Conservation (phyloP, 2,113 vertebrate species). For the Hystrix brachyura region DNA sequence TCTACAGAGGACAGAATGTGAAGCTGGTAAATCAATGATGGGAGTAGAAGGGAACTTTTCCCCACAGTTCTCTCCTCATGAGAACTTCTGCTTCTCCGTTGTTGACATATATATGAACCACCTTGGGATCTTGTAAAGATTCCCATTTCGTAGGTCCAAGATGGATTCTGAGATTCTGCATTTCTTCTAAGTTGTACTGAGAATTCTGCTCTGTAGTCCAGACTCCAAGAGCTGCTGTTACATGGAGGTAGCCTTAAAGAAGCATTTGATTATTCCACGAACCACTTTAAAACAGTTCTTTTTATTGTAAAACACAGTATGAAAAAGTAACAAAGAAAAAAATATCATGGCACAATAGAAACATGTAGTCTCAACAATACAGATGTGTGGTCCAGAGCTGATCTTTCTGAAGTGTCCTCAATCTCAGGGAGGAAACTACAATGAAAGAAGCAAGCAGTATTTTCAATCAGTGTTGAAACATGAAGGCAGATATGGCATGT, state of each 20-base stretch:
- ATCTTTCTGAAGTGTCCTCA: background rate
- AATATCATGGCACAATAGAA: background rate
- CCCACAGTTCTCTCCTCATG: background rate
- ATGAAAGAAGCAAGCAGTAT: background rate
- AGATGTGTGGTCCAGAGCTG: background rate
- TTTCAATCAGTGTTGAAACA: background rate
- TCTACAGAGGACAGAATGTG: background rate
- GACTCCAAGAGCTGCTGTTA: background rate
- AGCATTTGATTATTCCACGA: background rate
- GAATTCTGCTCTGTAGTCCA: no score
- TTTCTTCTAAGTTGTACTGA: background rate
- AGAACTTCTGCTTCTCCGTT: background rate
- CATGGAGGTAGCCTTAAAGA: background rate
- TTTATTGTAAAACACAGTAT: background rate
- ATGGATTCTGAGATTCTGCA: background rate
- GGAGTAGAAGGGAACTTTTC: background rate
- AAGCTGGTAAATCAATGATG: background rate
- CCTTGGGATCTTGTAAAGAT: background rate
- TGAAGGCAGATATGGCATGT: no score
- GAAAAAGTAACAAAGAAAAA: background rate
- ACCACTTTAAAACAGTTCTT: background rate
- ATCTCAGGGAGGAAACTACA: background rate
- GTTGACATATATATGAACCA: background rate
- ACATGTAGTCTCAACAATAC: background rate
- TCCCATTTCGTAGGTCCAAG: background rate